Evolutionary conservation across 2,888 invertebrate species (phyloP).

Genomic region (Allacma fusca): DNA sequence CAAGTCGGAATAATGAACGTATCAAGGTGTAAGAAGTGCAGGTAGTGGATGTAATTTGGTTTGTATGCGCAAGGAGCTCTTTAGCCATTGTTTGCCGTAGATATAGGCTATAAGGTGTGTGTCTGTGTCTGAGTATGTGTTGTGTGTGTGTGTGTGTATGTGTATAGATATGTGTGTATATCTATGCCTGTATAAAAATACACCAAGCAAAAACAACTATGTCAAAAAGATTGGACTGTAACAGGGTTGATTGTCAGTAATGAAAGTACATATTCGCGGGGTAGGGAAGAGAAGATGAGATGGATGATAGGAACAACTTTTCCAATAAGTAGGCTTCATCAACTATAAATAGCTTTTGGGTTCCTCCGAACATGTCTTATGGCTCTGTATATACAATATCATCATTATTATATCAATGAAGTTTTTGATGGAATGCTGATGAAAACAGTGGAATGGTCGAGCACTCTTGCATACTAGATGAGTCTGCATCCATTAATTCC

Average conservation of each 20-base stretch:
- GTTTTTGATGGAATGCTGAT: constrained; percentile 34
- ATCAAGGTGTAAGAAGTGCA: too few relatives aligned
- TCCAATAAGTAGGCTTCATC: constrained; percentile 47
- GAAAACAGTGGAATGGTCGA: not conserved
- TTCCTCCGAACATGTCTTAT: not conserved
- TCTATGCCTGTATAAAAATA: not conserved
- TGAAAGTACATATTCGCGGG: not conserved
- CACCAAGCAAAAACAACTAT: too few relatives aligned
- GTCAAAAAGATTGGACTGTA: too few relatives aligned
- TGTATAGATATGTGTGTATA: not conserved
- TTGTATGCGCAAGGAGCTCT: not conserved
- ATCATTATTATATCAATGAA: constrained; percentile 46
- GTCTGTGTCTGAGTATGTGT: not conserved
- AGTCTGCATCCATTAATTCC: constrained; percentile 12
- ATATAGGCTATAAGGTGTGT: not conserved
- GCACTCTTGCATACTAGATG: constrained; percentile 14
- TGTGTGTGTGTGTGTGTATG: not conserved
- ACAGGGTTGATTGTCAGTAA: not conserved
- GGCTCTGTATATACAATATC: not conserved
- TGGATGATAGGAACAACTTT: constrained; percentile 15
- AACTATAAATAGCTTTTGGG: constrained; percentile 46
- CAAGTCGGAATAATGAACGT: too few relatives aligned
- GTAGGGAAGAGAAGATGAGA: constrained; percentile 1
- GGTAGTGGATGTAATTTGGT: too few relatives aligned
- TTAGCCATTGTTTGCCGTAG: not conserved